Percentiles rank a stretch among this genome's conserved stretches.
Evolutionary conservation across 2,888 invertebrate species (phyloP).

Genomic region (Xestia xanthographa): DNA sequence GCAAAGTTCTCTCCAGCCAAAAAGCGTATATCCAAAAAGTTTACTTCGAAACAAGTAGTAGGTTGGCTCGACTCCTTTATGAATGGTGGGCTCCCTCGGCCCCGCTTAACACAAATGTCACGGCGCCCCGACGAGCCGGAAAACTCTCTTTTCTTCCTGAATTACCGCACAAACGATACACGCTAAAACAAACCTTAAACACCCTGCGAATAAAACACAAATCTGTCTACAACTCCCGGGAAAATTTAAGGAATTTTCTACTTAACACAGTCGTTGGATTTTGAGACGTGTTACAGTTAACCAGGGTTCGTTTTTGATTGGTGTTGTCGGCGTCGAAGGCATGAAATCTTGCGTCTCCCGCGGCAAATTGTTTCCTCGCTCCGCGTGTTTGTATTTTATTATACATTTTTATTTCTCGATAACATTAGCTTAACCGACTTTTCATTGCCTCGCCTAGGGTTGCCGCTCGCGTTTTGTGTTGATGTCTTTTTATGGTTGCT

Average conservation of each 20-base stretch:
- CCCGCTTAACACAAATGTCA: constrained; percentile 90
- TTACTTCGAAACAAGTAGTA: constrained; percentile 84
- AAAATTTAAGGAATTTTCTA: constrained; percentile 89
- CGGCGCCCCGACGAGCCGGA: constrained; percentile 88
- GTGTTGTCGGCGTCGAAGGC: constrained; percentile 73
- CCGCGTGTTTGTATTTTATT: constrained; percentile 90
- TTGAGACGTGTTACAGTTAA: constrained; percentile 71
- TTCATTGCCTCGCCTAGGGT: constrained; percentile 89
- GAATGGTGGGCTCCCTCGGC: constrained; percentile 87
- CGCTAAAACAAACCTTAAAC: constrained; percentile 75
- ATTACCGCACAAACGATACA: constrained; percentile 77
- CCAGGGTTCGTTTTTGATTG: constrained; percentile 73
- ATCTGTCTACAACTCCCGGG: constrained; percentile 62
- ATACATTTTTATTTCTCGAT: constrained; percentile 91
- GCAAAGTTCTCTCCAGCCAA: constrained; percentile 71
- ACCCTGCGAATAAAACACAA: constrained; percentile 69
- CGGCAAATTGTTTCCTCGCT: constrained; percentile 91
- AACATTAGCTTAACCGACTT: constrained; percentile 91
- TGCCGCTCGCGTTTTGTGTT: constrained; percentile 76
- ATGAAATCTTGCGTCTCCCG: constrained; percentile 90
- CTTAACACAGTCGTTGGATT: constrained; percentile 70
- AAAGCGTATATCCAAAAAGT: constrained; percentile 79
- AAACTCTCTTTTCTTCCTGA: constrained; percentile 90
- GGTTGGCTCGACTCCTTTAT: constrained; percentile 82
- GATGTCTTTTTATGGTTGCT: constrained; percentile 71